These are phyloP conservation scores for Lepidocolaptes lacrymiger DNA, from an alignment of 2,797 vertebrate genomes.

Conservation along the genomic window DNA sequence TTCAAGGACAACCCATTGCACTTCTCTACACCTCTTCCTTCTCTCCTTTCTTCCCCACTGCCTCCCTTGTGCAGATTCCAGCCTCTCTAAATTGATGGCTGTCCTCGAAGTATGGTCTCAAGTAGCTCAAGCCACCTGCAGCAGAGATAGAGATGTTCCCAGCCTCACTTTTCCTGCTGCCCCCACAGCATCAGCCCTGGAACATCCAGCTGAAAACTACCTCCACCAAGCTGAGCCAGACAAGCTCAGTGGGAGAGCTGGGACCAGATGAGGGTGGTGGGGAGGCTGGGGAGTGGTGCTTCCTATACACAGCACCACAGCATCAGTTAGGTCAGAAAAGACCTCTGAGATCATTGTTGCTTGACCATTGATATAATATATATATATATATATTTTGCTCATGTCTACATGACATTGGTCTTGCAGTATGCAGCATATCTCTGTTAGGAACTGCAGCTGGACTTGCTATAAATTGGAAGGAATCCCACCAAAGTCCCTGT, in stretches of 20 bases:
- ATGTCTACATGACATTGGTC: not conserved
- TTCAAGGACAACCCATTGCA: not conserved
- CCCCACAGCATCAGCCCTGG: not conserved
- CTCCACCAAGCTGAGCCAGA: not conserved
- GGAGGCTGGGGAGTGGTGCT: not conserved
- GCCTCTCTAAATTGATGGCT: not conserved
- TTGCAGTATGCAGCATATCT: not conserved
- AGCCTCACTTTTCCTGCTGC: not conserved
- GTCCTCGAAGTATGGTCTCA: not conserved
- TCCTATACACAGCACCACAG: not conserved
- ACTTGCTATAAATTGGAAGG: not conserved
- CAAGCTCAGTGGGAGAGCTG: not conserved
- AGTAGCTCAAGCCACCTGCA: not conserved
- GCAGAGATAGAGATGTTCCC: not conserved
- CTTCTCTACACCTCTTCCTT: not conserved
- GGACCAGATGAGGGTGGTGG: not conserved
- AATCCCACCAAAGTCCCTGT: not conserved
- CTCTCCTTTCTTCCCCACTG: not conserved
- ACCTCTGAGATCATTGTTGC: not conserved
- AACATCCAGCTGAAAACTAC: not conserved
- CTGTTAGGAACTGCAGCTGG: not conserved
- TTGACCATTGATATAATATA: not conserved
- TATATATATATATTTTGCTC: not conserved
- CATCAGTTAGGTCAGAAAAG: not conserved
- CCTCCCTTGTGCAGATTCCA: not conserved